These are phyloP conservation scores for Nomada goodeniana DNA, from an alignment of 2,888 invertebrate genomes.

Conservation along the genomic window DNA sequence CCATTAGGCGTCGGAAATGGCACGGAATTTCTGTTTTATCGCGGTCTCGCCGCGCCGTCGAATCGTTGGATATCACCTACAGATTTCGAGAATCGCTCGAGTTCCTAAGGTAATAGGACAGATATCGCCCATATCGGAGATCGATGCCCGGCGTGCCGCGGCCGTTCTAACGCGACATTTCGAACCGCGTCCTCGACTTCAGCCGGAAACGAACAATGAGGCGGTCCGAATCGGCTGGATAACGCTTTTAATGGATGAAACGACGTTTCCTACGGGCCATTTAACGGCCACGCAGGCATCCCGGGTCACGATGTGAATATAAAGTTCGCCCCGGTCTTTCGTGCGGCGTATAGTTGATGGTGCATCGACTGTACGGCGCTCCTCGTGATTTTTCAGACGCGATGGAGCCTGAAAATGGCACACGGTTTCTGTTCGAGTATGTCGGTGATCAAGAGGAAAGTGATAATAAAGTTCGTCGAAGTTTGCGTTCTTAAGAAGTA, in stretches of 20 bases:
- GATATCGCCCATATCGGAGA: constrained; percentile 62
- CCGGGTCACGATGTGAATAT: background rate
- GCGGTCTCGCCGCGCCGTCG: constrained; percentile 33
- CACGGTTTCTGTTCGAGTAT: background rate
- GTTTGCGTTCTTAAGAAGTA: no score
- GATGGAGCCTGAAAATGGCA: background rate
- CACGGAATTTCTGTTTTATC: constrained; percentile 44
- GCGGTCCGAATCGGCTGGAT: background rate
- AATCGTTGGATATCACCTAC: constrained; percentile 48
- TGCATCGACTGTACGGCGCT: background rate
- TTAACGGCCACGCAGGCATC: constrained; percentile 16
- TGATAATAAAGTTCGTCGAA: background rate
- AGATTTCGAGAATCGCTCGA: constrained; percentile 53
- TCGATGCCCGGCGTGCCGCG: constrained; percentile 51
- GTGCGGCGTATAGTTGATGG: background rate
- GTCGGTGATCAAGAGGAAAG: background rate
- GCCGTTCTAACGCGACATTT: constrained; percentile 10
- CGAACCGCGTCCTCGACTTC: constrained; percentile 7
- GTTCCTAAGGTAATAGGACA: constrained; percentile 53
- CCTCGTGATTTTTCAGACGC: no score
- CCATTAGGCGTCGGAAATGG: constrained; percentile 17
- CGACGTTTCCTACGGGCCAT: constrained; percentile 18
- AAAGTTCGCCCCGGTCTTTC: background rate
- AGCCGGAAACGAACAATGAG: constrained; percentile 38
- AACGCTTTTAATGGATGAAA: constrained; percentile 24